phyloP scores from a whole-genome alignment of 2,113 vertebrate genomes.

The Psittacara wagleri region DNA sequence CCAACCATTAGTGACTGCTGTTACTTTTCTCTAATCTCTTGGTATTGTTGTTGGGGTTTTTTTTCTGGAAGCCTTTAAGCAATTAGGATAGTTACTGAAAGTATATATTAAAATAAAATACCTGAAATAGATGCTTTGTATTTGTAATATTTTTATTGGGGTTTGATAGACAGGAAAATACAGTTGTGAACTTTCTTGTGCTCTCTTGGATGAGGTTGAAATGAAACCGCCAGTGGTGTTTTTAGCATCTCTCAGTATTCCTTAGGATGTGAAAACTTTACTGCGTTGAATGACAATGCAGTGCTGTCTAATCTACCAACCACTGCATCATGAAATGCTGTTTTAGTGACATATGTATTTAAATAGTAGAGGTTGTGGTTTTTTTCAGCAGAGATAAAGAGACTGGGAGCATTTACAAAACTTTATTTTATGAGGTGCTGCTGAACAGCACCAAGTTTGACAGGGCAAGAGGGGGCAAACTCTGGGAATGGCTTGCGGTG shows the following conservation, averaged over 20 bases:
- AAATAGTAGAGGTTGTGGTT: not conserved
- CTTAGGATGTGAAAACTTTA: not conserved
- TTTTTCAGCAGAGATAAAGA: not conserved
- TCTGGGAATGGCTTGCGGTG: fast-evolving
- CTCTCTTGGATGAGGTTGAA: not conserved
- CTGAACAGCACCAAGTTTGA: not conserved
- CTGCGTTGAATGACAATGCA: not conserved
- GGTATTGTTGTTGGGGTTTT: not conserved
- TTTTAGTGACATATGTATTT: fast-evolving
- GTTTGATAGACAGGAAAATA: not conserved
- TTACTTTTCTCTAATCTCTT: not conserved
- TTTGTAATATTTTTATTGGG: not conserved
- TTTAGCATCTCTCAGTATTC: not conserved
- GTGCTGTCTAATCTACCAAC: not conserved
- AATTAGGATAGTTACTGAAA: not conserved
- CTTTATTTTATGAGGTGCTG: not conserved
- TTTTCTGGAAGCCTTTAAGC: not conserved
- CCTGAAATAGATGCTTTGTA: not conserved
- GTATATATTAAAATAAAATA: no score
- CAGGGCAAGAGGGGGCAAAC: fast-evolving
- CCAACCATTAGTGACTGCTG: not conserved
- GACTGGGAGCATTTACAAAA: not conserved
- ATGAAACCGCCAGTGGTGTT: fast-evolving
- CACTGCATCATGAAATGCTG: not conserved
- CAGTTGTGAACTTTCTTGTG: not conserved